Conservation (phyloP, 2,888 invertebrate species). For the Nemurella pictetii region DNA sequence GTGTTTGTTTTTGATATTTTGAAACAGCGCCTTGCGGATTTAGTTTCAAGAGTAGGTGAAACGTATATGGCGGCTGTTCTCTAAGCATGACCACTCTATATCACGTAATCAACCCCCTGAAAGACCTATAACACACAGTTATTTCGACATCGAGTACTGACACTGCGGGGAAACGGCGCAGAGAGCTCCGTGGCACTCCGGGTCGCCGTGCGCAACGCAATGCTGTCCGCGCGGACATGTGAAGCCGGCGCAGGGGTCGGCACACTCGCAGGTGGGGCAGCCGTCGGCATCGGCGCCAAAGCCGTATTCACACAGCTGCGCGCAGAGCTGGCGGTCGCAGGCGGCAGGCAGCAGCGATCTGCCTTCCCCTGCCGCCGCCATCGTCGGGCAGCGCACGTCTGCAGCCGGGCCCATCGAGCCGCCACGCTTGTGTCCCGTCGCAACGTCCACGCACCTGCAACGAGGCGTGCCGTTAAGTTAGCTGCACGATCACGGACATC, state of each 20-base stretch:
- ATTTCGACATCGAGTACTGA: too few relatives aligned
- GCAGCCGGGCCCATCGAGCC: slow-evolving; percentile 79
- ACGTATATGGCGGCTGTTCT: too few relatives aligned
- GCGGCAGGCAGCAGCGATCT: slow-evolving; percentile 50
- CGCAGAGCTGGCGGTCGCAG: slow-evolving; percentile 75
- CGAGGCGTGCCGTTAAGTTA: too few relatives aligned
- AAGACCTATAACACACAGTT: too few relatives aligned
- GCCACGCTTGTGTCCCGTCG: slow-evolving; percentile 72
- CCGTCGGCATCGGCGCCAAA: slow-evolving; percentile 71
- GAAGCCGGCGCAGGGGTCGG: slow-evolving; percentile 76
- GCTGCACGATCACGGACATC: too few relatives aligned
- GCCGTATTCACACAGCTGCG: slow-evolving; percentile 83
- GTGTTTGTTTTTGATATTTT: too few relatives aligned
- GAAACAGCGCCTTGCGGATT: too few relatives aligned
- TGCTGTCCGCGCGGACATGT: slow-evolving; percentile 60
- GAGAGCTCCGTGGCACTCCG: slow-evolving; percentile 52
- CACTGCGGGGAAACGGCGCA: slow-evolving; percentile 80
- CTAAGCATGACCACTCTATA: too few relatives aligned
- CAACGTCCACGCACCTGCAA: slow-evolving; percentile 35
- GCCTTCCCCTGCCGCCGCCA: neutral
- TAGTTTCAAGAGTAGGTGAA: too few relatives aligned
- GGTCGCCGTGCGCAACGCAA: slow-evolving; percentile 72
- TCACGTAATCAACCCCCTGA: too few relatives aligned
- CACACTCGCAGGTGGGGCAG: slow-evolving; percentile 83
- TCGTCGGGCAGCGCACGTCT: slow-evolving; percentile 55